Conservation (phyloP, 2,888 invertebrate species). For the Phaedon cochleariae region DNA sequence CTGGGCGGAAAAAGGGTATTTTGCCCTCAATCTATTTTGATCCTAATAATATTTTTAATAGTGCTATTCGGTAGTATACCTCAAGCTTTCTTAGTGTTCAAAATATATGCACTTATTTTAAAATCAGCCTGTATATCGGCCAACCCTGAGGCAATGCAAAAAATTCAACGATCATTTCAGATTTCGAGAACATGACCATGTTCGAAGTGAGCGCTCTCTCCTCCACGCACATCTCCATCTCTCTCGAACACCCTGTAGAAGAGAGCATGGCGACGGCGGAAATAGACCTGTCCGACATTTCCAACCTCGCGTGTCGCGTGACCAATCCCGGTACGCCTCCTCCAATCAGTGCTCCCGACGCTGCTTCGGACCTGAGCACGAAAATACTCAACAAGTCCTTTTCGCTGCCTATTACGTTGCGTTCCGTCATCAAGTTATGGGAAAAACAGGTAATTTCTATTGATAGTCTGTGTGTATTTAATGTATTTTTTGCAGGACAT, state of each 20-base stretch:
- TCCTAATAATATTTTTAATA: too few species aligned
- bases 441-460: slow-evolving; percentile 66
- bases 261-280: slow-evolving; percentile 94
- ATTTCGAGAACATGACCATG: slow-evolving; percentile 81
- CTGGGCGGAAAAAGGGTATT: too few species aligned
- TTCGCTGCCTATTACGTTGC: slow-evolving; percentile 71
- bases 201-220: slow-evolving; percentile 92
- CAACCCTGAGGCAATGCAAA: too few species aligned
- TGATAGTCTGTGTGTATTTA: not conserved
- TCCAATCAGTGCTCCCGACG: slow-evolving; percentile 57
- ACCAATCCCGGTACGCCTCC: slow-evolving; percentile 68
- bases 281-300: slow-evolving; percentile 83
- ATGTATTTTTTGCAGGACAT: too few species aligned
- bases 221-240: slow-evolving; percentile 88
- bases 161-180: slow-evolving; percentile 62
- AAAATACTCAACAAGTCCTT: slow-evolving; percentile 82
- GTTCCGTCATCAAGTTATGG: slow-evolving; percentile 87
- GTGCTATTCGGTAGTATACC: too few species aligned
- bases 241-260: slow-evolving; percentile 91
- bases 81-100: too few species aligned
- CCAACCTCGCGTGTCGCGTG: slow-evolving; percentile 80
- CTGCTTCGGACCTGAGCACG: slow-evolving; percentile 67
- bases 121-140: too few species aligned
- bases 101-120: too few species aligned
- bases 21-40: too few species aligned